A percentile compares a stretch with the other conserved stretches of the same genome.
phyloP scores from a whole-genome alignment of 2,113 vertebrate species.

The Triplophysa rosa region DNA sequence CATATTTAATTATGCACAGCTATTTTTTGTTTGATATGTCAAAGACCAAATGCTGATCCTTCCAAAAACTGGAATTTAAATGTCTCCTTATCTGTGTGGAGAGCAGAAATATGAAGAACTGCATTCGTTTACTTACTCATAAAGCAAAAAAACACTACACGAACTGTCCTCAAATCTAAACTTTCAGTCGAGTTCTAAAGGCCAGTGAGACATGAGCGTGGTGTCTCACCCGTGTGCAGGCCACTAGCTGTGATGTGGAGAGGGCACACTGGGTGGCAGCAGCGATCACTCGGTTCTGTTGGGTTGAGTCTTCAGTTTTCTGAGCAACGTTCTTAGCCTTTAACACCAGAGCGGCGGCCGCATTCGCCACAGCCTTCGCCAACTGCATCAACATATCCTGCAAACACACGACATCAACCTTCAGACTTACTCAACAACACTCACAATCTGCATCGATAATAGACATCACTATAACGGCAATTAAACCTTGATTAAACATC shows the following conservation, averaged over 20 bases:
- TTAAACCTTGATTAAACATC: background rate
- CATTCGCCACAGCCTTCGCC: constrained; percentile 91
- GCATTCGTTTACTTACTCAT: too few species aligned
- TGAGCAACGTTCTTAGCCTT: constrained; percentile 97
- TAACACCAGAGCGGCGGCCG: constrained; percentile 88
- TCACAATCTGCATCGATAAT: background rate
- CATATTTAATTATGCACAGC: too few species aligned
- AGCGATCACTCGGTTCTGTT: constrained; percentile 93
- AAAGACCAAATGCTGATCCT: too few species aligned
- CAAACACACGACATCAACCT: background rate
- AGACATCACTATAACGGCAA: background rate
- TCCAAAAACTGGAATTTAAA: too few species aligned
- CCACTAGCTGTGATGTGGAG: constrained; percentile 95
- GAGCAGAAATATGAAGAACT: too few species aligned
- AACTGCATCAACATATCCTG: constrained; percentile 97
- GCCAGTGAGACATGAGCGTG: background rate
- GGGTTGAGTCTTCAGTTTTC: constrained; percentile 83
- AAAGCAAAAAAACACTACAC: too few species aligned
- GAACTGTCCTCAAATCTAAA: too few species aligned
- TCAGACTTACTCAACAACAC: background rate
- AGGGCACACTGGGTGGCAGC: constrained; percentile 95
- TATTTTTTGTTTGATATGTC: too few species aligned
- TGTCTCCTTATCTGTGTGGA: too few species aligned
- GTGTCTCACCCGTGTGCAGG: constrained; percentile 89
- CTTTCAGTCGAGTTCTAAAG: background rate